These are phyloP conservation scores for Nesoenas mayeri DNA, from an alignment of 2,113 vertebrate genomes.

Conservation along the genomic window DNA sequence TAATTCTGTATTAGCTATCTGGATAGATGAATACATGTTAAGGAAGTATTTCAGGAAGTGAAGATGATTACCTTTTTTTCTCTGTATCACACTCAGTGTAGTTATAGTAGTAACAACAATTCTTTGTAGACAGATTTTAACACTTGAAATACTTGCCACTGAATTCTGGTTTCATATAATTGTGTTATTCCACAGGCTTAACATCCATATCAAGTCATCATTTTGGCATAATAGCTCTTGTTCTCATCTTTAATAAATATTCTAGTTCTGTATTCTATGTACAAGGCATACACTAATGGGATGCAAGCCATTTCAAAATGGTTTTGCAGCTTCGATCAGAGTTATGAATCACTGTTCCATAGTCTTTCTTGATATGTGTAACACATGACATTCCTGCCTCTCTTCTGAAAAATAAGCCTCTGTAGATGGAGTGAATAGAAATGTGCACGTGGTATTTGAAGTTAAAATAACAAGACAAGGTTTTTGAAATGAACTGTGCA, in stretches of 20 bases:
- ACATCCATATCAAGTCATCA: neutral
- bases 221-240: neutral
- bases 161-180: neutral
- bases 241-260: neutral
- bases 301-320: neutral
- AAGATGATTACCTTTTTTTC: neutral
- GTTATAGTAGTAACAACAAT: neutral
- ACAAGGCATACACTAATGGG: neutral
- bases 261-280: accelerated
- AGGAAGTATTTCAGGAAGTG: neutral
- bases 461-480: neutral
- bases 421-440: neutral
- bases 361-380: neutral
- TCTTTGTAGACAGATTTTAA: neutral
- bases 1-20: neutral
- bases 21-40: neutral
- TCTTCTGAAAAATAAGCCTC: neutral
- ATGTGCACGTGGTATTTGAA: neutral
- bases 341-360: neutral
- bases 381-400: neutral
- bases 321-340: neutral
- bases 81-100: neutral
- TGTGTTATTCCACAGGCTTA: neutral
- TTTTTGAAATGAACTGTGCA: neutral
- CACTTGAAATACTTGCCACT: neutral